Evolutionary conservation across 2,113 vertebrate species (phyloP).

Genomic region (Myotis lucifugus): DNA sequence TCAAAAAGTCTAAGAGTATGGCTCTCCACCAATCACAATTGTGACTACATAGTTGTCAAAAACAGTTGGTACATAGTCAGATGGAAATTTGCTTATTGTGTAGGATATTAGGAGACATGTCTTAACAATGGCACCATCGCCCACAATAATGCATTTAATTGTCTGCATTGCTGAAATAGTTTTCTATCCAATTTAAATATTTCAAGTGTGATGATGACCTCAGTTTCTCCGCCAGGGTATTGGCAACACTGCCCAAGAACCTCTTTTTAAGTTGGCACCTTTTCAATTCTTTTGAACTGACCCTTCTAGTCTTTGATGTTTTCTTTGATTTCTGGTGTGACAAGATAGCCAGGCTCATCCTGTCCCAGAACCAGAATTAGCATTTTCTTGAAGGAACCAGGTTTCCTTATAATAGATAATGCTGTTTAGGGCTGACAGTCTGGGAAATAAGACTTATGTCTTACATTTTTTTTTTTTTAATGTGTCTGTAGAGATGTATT

Average conservation of each 20-base stretch:
- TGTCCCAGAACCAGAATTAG: neutral
- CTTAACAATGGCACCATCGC: conserved; percentile 98
- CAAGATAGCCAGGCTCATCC: neutral
- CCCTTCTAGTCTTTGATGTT: neutral
- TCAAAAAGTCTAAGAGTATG: neutral
- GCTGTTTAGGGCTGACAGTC: neutral
- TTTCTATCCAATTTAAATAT: conserved; percentile 82
- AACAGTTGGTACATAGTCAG: conserved; percentile 97
- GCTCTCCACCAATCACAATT: neutral
- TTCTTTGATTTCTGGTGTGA: neutral
- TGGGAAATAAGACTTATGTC: neutral
- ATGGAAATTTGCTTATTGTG: conserved; percentile 95
- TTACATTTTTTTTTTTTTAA: too few species aligned
- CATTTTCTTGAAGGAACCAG: neutral
- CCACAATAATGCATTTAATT: conserved; percentile 98
- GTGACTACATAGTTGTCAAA: neutral
- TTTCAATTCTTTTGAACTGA: neutral
- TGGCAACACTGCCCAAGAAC: too few species aligned
- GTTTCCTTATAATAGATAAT: neutral
- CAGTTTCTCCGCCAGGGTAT: too few species aligned
- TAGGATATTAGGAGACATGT: conserved; percentile 92
- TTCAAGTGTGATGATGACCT: conserved; percentile 80
- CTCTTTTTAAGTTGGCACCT: neutral
- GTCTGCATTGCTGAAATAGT: conserved; percentile 94
- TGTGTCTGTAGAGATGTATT: too few species aligned